Conservation (phyloP, 1,140 invertebrate species). For the Diachasmimorpha longicaudata region DNA sequence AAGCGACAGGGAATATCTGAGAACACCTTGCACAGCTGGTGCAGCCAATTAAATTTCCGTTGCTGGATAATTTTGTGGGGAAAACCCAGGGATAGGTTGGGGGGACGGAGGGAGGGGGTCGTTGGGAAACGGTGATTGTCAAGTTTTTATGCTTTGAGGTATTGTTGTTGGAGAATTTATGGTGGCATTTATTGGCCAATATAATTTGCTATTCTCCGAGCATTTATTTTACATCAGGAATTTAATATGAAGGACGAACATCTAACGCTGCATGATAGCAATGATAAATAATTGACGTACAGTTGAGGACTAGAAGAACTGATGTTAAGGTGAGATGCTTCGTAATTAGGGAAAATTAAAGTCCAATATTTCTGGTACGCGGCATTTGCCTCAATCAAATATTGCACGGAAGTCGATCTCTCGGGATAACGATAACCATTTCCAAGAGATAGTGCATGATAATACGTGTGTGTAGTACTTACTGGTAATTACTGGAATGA, state of each 20-base stretch:
- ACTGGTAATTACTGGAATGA: conserved; percentile 56
- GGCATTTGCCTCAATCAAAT: not conserved
- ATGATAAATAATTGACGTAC: not conserved
- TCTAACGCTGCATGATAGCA: no score
- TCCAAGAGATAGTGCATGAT: conserved; percentile 37
- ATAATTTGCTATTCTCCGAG: not conserved
- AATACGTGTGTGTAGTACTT: conserved; percentile 37
- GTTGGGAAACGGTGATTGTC: conserved; percentile 45
- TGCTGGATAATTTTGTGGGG: not conserved
- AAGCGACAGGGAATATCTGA: not conserved
- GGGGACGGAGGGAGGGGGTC: no score
- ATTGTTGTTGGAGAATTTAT: conserved; percentile 11
- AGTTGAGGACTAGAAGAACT: no score
- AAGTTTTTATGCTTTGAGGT: conserved; percentile 46
- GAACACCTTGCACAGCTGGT: conserved; percentile 39
- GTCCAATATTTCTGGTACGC: no score
- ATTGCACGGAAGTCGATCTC: not conserved
- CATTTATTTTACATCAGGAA: not conserved
- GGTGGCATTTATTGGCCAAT: conserved; percentile 9
- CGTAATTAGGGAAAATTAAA: no score
- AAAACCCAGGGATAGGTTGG: no score
- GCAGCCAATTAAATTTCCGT: conserved; percentile 50
- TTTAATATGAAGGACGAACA: not conserved
- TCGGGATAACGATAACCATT: conserved; percentile 8
- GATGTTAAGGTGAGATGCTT: no score